Evolutionary conservation across 2,113 vertebrate genomes (phyloP).

Genomic region (Leucopsar rothschildi): DNA sequence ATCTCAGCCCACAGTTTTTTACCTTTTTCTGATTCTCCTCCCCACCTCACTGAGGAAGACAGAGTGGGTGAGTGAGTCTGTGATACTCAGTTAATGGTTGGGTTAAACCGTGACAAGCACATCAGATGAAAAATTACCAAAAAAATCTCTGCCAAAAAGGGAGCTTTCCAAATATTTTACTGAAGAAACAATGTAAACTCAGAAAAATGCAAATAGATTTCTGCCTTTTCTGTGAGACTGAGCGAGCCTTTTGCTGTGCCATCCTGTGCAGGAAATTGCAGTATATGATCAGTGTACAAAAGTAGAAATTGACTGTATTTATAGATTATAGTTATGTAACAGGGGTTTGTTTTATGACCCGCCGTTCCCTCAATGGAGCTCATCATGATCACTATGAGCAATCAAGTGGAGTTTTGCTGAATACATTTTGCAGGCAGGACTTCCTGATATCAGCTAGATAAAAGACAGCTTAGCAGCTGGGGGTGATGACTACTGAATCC

Average conservation of each 20-base stretch:
- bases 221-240: background rate
- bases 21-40: background rate
- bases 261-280: background rate
- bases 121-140: background rate
- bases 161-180: background rate
- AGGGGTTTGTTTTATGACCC: background rate
- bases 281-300: background rate
- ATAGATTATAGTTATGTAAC: background rate
- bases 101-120: background rate
- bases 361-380: conserved; percentile 14
- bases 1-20: background rate
- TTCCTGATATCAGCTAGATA: background rate
- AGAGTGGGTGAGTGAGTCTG: background rate
- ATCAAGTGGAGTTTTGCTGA: conserved; percentile 20
- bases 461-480: background rate
- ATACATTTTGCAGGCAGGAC: background rate
- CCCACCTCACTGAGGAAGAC: background rate
- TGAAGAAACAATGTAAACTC: background rate
- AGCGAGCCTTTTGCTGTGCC: background rate
- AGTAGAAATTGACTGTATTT: conserved; percentile 31
- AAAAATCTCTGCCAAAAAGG: background rate
- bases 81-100: background rate
- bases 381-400: conserved; percentile 4
- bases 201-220: background rate
- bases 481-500: background rate